Evolutionary conservation across 2,797 vertebrate species (phyloP).

Genomic region (Rhinichthys osculus): DNA sequence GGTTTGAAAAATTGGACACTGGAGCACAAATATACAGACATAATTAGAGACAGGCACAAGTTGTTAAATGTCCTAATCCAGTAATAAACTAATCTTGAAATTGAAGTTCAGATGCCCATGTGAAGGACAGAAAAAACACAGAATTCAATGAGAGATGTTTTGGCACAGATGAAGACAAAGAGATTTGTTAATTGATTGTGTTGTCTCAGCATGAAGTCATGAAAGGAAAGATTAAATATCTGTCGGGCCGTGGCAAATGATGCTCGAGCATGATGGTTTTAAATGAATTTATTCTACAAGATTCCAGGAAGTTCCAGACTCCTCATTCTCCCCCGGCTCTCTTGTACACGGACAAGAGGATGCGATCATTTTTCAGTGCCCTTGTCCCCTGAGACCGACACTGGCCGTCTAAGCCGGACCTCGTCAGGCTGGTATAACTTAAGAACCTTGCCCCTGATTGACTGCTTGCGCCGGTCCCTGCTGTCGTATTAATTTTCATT

Average conservation of each 20-base stretch:
- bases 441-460: constrained; percentile 38
- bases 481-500: constrained; percentile 74
- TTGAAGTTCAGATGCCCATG: constrained; percentile 10
- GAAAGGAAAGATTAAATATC: constrained; percentile 46
- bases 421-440: constrained; percentile 4
- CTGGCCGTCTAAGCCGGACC: constrained; percentile 28
- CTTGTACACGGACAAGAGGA: constrained; percentile 44
- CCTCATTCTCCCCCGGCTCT: constrained; percentile 36
- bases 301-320: constrained; percentile 56
- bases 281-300: constrained; percentile 53
- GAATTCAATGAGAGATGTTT: constrained; percentile 19
- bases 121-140: background rate
- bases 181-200: constrained; percentile 50
- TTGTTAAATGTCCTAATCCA: constrained; percentile 13
- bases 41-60: constrained; percentile 22
- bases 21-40: constrained; percentile 6
- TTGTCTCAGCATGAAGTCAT: constrained; percentile 49
- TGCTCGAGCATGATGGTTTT: constrained; percentile 42
- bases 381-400: constrained; percentile 40
- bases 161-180: constrained; percentile 50
- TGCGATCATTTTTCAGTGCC: constrained; percentile 52
- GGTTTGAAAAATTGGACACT: constrained; percentile 25
- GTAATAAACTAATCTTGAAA: constrained; percentile 40
- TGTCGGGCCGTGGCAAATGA: constrained; percentile 38
- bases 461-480: constrained; percentile 59